Evolutionary conservation across 2,113 vertebrate genomes (phyloP).

Genomic region (Nesoenas mayeri): DNA sequence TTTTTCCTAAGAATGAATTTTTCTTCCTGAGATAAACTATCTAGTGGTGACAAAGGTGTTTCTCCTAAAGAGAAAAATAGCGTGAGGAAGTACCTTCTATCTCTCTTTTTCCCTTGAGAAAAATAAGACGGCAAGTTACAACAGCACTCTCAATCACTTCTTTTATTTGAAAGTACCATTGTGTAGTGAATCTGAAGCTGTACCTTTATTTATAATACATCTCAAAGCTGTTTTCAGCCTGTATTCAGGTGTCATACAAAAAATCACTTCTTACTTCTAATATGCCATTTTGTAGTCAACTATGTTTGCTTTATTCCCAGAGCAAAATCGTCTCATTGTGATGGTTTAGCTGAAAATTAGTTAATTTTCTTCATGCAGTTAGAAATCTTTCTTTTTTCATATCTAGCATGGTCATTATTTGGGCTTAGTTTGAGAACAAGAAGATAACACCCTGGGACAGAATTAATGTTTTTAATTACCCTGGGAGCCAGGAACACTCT

Average conservation of each 20-base stretch:
- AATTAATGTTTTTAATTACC: too few relatives aligned
- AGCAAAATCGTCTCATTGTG: background rate
- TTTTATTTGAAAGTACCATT: background rate
- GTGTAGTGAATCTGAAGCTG: background rate
- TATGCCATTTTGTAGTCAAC: background rate
- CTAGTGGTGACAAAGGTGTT: background rate
- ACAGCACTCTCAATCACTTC: background rate
- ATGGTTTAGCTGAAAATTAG: too few relatives aligned
- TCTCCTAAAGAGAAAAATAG: background rate
- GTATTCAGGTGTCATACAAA: background rate
- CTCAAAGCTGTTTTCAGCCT: background rate
- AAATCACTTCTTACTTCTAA: background rate
- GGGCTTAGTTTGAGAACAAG: too few relatives aligned
- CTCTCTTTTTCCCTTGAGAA: background rate
- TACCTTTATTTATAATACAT: background rate
- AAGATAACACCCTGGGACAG: too few relatives aligned
- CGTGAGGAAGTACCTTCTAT: background rate
- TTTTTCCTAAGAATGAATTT: fast-evolving
- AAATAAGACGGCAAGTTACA: background rate
- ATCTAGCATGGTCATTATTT: too few relatives aligned
- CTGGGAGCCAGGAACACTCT: too few relatives aligned
- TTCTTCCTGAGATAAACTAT: background rate
- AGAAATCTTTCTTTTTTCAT: too few relatives aligned
- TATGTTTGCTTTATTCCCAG: background rate
- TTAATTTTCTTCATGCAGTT: too few relatives aligned